phyloP scores from a whole-genome alignment of 2,888 invertebrate species.

The Macropis europaea region DNA sequence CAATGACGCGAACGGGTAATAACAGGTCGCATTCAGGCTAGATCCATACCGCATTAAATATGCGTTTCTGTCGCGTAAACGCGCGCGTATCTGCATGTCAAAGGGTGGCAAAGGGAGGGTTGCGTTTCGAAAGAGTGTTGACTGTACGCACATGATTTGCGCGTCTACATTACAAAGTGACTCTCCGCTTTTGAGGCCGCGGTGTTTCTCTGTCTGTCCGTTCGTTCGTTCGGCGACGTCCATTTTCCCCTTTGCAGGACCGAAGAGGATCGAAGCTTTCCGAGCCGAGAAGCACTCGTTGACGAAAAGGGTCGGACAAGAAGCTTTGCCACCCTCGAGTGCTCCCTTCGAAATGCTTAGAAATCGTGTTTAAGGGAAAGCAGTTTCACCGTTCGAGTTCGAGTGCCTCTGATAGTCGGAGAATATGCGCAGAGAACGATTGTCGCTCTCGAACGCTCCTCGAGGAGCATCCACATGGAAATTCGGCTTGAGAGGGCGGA shows the following conservation, averaged over 20 bases:
- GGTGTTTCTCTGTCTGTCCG: conserved; percentile 57
- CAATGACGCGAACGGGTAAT: neutral
- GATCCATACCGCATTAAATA: conserved; percentile 15
- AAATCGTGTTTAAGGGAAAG: conserved; percentile 53
- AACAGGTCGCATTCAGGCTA: neutral
- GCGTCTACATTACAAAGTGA: conserved; percentile 50
- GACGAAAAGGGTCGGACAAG: conserved; percentile 29
- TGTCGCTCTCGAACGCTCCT: conserved; percentile 31
- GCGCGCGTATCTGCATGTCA: conserved; percentile 56
- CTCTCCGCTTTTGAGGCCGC: conserved; percentile 42
- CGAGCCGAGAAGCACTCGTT: conserved; percentile 36
- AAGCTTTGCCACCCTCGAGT: conserved; percentile 41
- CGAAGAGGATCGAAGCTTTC: conserved; percentile 52
- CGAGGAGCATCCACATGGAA: conserved; percentile 26
- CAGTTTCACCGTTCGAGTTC: conserved; percentile 43
- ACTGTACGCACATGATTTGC: conserved; percentile 53
- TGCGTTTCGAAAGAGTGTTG: conserved; percentile 43
- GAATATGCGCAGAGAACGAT: conserved; percentile 28
- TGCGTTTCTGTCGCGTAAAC: conserved; percentile 12
- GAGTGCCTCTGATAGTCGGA: conserved; percentile 32
- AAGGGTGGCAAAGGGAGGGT: conserved; percentile 42
- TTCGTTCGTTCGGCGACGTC: conserved; percentile 53
- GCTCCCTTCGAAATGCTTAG: conserved; percentile 48
- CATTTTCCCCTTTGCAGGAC: conserved; percentile 51
- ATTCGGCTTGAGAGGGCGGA: conserved; percentile 25